Evolutionary conservation across 2,888 invertebrate species (phyloP).

Genomic region (Margaritifera margaritifera): DNA sequence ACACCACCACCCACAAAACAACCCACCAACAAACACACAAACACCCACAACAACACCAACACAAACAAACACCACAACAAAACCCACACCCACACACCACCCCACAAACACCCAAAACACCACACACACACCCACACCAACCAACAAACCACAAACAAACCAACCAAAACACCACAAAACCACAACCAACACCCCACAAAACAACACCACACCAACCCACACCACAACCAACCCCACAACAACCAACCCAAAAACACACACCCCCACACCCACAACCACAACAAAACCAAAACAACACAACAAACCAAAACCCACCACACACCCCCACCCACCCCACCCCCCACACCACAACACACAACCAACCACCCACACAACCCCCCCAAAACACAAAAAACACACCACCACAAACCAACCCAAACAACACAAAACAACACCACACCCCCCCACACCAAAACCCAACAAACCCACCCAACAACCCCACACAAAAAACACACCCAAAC

Average conservation of each 20-base stretch:
- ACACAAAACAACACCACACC: not conserved
- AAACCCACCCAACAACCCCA: not conserved
- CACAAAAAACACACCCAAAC: not conserved
- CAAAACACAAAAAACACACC: not conserved
- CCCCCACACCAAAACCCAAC: not conserved
- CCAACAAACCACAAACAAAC: not conserved
- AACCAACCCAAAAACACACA: not conserved
- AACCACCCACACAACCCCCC: not conserved
- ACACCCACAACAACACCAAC: not conserved
- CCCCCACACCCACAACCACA: not conserved
- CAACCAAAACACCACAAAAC: not conserved
- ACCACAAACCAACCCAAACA: not conserved
- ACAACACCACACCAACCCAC: too few species aligned
- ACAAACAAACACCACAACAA: not conserved
- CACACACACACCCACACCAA: not conserved
- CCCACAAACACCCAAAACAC: not conserved
- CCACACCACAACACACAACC: not conserved
- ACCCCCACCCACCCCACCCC: not conserved
- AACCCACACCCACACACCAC: too few species aligned
- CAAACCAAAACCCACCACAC: not conserved
- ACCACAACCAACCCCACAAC: not conserved
- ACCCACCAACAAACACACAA: not conserved
- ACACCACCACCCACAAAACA: not conserved
- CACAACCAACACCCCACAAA: not conserved
- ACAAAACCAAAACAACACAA: not conserved